phyloP scores from a whole-genome alignment of 2,113 vertebrate genomes.

The Antigone vipio region DNA sequence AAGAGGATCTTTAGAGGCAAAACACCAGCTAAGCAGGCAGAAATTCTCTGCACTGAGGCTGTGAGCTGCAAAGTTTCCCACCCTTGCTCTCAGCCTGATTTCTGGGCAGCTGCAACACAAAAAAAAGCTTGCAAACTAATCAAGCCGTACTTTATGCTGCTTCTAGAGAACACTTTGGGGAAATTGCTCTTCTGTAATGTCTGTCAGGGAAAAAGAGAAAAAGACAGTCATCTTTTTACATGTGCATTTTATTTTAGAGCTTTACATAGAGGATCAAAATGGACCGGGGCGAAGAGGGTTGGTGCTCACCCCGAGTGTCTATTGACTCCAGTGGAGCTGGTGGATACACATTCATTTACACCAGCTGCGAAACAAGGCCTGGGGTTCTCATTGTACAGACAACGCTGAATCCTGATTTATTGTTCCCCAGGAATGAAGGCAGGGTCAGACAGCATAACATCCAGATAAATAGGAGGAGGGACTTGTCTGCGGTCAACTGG shows the following conservation, averaged over 20 bases:
- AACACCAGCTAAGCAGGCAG: neutral
- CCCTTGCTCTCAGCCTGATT: neutral
- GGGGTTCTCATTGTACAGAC: neutral
- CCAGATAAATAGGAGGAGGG: neutral
- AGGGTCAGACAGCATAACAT: neutral
- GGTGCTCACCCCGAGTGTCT: neutral
- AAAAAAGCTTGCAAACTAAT: neutral
- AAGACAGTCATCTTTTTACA: neutral
- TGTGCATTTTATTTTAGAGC: neutral
- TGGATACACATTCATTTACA: neutral
- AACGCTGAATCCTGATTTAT: neutral
- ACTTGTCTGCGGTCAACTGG: neutral
- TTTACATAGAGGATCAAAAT: neutral
- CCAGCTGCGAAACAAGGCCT: neutral
- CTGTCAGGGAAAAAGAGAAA: neutral
- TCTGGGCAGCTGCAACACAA: neutral
- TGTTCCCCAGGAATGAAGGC: neutral
- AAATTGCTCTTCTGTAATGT: neutral
- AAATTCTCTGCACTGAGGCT: neutral
- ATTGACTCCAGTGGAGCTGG: neutral
- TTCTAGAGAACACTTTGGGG: neutral
- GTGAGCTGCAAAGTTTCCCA: neutral
- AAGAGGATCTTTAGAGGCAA: neutral
- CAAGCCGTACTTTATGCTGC: neutral
- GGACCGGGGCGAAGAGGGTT: fast-evolving